A percentile compares a stretch with the other conserved stretches of the same genome.
Conservation (phyloP, 2,888 invertebrate species). For the Nephrocerus scutellatus region DNA sequence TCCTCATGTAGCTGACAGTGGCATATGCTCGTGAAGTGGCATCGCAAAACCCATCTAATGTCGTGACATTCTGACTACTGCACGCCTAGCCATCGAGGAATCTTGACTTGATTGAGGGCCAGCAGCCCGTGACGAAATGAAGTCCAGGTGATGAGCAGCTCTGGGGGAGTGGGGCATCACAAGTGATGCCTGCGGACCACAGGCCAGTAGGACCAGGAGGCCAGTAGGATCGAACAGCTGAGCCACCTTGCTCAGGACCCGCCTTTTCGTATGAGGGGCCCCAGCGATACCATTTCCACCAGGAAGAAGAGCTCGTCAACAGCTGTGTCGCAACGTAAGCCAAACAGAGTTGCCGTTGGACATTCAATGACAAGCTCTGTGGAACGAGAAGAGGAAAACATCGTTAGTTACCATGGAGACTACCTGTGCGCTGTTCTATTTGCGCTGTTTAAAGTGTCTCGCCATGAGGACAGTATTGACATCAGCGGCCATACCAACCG, state of each 20-base stretch:
- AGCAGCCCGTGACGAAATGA: not conserved
- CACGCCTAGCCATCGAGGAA: conserved; percentile 3
- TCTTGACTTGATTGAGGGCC: not conserved
- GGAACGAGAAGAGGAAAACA: conserved; percentile 1
- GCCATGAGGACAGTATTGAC: too few relatives aligned
- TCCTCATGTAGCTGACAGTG: not conserved
- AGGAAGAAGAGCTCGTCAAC: not conserved
- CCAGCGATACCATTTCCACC: not conserved
- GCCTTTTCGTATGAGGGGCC: not conserved
- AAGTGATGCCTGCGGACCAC: not conserved
- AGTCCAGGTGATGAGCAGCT: not conserved
- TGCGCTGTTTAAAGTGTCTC: too few relatives aligned
- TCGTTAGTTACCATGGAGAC: not conserved
- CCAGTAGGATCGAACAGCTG: conserved; percentile 4
- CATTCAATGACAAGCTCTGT: too few relatives aligned
- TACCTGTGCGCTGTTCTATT: conserved; percentile 6
- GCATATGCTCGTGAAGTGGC: not conserved
- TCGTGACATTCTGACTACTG: not conserved
- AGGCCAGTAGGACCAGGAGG: not conserved
- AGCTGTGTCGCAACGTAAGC: not conserved
- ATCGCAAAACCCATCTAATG: not conserved
- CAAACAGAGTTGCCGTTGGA: conserved; percentile 4
- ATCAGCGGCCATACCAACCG: too few relatives aligned
- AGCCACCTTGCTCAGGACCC: not conserved
- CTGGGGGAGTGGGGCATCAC: conserved; percentile 1